Evolutionary conservation across 2,113 vertebrate species (phyloP).

Genomic region (Nettapus auritus): DNA sequence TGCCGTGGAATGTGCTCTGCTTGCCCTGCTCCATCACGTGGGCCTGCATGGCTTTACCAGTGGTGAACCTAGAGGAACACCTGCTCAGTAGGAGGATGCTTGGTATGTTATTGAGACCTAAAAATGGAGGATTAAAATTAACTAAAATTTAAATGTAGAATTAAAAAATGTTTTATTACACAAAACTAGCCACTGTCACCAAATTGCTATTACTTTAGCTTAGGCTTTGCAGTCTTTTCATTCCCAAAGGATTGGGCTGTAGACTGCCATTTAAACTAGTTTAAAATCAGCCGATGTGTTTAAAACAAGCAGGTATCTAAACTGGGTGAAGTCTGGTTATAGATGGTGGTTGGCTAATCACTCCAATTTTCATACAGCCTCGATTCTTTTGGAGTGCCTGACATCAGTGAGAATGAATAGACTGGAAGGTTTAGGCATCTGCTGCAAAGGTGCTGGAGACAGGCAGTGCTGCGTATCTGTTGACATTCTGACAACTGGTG

Average conservation of each 20-base stretch:
- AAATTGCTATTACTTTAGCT: background rate
- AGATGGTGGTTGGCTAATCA: background rate
- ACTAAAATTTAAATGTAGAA: no score
- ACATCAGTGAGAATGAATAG: background rate
- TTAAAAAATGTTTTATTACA: background rate
- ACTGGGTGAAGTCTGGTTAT: background rate
- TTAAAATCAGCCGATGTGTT: background rate
- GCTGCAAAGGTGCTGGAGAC: background rate
- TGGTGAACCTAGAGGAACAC: background rate
- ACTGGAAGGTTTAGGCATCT: background rate
- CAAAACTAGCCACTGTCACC: background rate
- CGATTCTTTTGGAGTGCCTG: background rate
- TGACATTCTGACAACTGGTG: accelerated
- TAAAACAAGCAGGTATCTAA: background rate
- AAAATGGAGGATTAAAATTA: background rate
- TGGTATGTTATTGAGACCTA: background rate
- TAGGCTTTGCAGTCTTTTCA: background rate
- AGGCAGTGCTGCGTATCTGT: background rate
- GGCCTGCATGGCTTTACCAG: background rate
- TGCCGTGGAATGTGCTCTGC: background rate
- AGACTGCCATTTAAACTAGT: background rate
- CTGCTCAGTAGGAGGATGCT: background rate
- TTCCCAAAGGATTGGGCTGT: background rate
- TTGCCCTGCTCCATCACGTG: no score
- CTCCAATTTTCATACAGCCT: background rate